A percentile compares a stretch with the other conserved stretches of the same genome.
phyloP scores from a whole-genome alignment of 1,140 invertebrate genomes.

The Cheumatopsyche charites region DNA sequence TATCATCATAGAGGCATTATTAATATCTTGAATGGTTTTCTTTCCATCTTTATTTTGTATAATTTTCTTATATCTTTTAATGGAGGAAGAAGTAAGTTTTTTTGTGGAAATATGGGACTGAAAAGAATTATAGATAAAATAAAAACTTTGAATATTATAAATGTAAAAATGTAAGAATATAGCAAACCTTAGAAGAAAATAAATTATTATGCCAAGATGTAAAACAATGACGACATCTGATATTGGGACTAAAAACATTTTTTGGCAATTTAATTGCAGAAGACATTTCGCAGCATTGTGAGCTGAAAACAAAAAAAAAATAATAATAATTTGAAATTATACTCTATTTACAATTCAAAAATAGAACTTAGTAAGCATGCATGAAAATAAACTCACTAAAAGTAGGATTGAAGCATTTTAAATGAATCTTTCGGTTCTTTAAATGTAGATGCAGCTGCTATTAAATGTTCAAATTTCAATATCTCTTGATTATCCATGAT shows the following conservation, averaged over 20 bases:
- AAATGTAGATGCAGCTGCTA: no score
- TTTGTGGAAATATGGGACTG: neutral
- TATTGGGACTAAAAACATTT: constrained; percentile 4
- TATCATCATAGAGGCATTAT: neutral
- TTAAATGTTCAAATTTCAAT: no score
- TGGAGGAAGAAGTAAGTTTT: neutral
- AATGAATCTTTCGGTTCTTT: no score
- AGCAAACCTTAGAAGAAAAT: neutral
- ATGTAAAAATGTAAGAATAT: neutral
- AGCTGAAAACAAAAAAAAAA: no score
- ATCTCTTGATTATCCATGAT: no score
- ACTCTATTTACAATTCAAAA: no score
- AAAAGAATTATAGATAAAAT: no score
- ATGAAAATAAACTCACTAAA: no score
- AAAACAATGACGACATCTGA: constrained; percentile 21
- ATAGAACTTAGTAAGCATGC: no score
- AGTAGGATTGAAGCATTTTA: no score
- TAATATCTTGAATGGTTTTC: neutral
- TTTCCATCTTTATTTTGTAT: constrained; percentile 8
- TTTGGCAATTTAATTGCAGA: neutral
- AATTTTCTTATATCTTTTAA: constrained; percentile 8
- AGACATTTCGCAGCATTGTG: no score
- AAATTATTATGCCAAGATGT: constrained; percentile 4
- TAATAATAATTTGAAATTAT: no score
- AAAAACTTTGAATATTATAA: neutral